Evolutionary conservation across 2,797 vertebrate species (phyloP).

Genomic region (Orientallactaga sibirica): DNA sequence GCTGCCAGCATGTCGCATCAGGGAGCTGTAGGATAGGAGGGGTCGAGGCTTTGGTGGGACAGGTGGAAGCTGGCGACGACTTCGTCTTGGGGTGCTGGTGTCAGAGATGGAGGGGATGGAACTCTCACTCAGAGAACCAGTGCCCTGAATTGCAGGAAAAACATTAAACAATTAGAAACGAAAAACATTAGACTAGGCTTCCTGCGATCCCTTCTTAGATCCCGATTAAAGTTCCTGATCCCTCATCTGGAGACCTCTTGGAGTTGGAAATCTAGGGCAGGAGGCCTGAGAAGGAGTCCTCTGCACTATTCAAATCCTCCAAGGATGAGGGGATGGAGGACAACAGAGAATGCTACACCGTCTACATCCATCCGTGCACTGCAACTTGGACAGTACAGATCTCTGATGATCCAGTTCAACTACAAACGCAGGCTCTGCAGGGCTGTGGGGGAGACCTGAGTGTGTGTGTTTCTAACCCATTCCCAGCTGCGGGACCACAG

Average conservation of each 20-base stretch:
- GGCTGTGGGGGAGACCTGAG: not conserved
- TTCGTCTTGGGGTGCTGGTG: slow-evolving; percentile 92
- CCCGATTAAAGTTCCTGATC: not conserved
- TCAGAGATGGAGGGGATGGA: slow-evolving; percentile 93
- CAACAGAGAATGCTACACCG: fast-evolving
- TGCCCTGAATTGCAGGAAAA: slow-evolving; percentile 87
- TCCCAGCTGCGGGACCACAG: not conserved
- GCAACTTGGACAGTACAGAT: fast-evolving
- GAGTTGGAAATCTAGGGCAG: not conserved
- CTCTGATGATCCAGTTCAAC: not conserved
- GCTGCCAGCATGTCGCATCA: slow-evolving; percentile 90
- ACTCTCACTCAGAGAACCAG: slow-evolving; percentile 91
- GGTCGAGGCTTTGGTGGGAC: slow-evolving; percentile 96
- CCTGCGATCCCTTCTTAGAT: not conserved
- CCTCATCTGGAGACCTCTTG: not conserved
- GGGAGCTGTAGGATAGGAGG: slow-evolving; percentile 96
- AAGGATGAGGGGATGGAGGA: not conserved
- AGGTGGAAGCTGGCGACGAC: slow-evolving; percentile 96
- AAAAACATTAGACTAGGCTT: not conserved
- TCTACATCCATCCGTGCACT: not conserved
- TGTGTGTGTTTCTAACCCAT: not conserved
- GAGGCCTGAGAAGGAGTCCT: not conserved
- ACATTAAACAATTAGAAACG: not conserved
- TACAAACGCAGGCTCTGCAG: not conserved
- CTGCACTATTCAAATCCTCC: not conserved